Conservation (phyloP, 2,888 invertebrate species). For the Melolontha melolontha region DNA sequence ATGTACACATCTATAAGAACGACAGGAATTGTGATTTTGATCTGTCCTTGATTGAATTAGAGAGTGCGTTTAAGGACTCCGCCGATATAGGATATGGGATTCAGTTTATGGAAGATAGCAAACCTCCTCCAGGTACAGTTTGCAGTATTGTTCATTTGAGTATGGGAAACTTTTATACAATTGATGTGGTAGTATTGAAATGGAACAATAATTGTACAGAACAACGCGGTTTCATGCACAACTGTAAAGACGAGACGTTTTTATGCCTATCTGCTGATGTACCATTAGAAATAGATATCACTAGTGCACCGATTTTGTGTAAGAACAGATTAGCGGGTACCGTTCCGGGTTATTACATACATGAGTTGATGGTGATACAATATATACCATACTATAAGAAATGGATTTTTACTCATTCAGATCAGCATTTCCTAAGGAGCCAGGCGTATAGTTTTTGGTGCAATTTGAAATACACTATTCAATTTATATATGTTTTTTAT, state of each 20-base stretch:
- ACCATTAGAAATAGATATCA: slow-evolving; percentile 5
- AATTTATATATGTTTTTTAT: no score
- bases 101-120: background rate
- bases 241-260: slow-evolving; percentile 6
- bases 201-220: background rate
- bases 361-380: slow-evolving; percentile 1
- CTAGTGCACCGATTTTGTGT: slow-evolving; percentile 8
- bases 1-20: background rate
- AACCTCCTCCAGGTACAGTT: background rate
- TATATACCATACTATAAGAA: slow-evolving; percentile 13
- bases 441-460: no score
- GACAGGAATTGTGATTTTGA: slow-evolving; percentile 7
- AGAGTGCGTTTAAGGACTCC: background rate
- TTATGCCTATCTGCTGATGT: background rate
- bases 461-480: no score
- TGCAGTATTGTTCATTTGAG: slow-evolving; percentile 1
- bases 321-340: background rate
- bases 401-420: background rate
- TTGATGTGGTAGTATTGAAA: background rate
- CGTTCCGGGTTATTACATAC: slow-evolving; percentile 15
- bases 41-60: slow-evolving; percentile 1
- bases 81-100: background rate
- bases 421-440: no score
- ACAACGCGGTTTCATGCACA: background rate
- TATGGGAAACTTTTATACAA: background rate